Evolutionary conservation across 2,113 vertebrate genomes (phyloP), one percentile per base, ranked within the genome.

Genomic region (Sylvilagus bachmani): DNA sequence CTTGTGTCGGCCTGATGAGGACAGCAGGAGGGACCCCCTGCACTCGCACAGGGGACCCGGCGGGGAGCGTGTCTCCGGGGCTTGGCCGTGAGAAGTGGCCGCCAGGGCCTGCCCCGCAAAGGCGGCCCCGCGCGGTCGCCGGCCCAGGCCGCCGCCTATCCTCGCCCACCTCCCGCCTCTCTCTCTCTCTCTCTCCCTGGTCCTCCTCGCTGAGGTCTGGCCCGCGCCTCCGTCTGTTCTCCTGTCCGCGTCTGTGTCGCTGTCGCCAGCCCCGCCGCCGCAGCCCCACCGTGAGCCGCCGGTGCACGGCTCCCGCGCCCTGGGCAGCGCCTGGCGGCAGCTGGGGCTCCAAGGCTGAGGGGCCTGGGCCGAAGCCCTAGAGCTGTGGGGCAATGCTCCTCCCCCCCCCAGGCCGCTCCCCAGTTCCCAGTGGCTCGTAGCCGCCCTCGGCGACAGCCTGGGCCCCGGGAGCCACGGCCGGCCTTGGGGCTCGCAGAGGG

Each of bases 1-100:
- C 97, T 51, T 97, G 93, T 88, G 86, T 89, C 95, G 95, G 94
- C 97, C 93, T 94, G 94, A 38, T 79, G 95, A 97, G 97, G 95
- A 94, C 91, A 86, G 96, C 97, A 97, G 97, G 95, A 96, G 80
- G 91, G 75, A 14, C 64, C 89, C 21, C 44, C 44, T 44, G 6
- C 44, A 1, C n/a, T 53, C 16, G 36, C 3, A 2, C 3, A 2
- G 58, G 73, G 74, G 61, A 64, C 75, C 78, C 24, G 25, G 73
- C 6, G 0, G 51, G 10, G 29, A 53, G 29, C 70, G 89, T 91
- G 74, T 70, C 95, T 69, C 0, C 11, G 27, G 13, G 25, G 24
- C 64, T 33, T 44, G 61, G 55, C 36, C 8, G 2, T 7, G 33
- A 62, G 29, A 31, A 31, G 49, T 36, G 2, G 51, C 29, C 1